Evolutionary conservation across 2,888 invertebrate species (phyloP).

Genomic region (Melanchra persicariae): DNA sequence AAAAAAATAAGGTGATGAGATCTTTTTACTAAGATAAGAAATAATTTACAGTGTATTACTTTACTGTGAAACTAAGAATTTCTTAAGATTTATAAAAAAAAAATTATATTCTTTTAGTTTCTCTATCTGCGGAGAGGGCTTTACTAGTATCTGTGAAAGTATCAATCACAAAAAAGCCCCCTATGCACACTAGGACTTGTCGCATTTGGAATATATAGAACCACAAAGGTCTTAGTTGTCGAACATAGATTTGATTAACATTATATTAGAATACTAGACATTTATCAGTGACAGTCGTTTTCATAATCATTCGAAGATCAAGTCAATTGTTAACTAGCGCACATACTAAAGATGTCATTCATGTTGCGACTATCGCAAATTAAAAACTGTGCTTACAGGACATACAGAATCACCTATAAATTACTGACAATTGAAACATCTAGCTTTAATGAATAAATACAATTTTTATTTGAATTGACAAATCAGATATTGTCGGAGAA

Average conservation of each 20-base stretch:
- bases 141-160: conserved; percentile 70
- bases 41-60: conserved; percentile 88
- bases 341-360: conserved; percentile 38
- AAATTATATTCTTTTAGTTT: conserved; percentile 71
- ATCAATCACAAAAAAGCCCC: conserved; percentile 45
- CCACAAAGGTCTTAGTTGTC: conserved; percentile 43
- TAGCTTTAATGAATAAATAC: conserved; percentile 7
- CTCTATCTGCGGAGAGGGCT: conserved; percentile 77
- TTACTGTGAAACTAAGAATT: conserved; percentile 89
- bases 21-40: conserved; percentile 91
- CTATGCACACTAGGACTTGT: conserved; percentile 43
- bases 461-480: background rate
- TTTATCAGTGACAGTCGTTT: conserved; percentile 58
- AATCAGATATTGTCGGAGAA: background rate
- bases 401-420: conserved; percentile 3
- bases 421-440: conserved; percentile 30
- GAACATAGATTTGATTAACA: conserved; percentile 58
- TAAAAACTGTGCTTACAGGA: background rate
- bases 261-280: conserved; percentile 65
- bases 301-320: conserved; percentile 54
- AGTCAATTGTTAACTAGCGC: conserved; percentile 42
- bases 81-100: conserved; percentile 86
- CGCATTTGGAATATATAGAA: conserved; percentile 44
- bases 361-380: conserved; percentile 39
- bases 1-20: conserved; percentile 90